Percentiles rank a stretch among this genome's conserved stretches.
These are phyloP conservation scores for Lethocerus indicus DNA, from an alignment of 1,140 invertebrate genomes.

Conservation along the genomic window DNA sequence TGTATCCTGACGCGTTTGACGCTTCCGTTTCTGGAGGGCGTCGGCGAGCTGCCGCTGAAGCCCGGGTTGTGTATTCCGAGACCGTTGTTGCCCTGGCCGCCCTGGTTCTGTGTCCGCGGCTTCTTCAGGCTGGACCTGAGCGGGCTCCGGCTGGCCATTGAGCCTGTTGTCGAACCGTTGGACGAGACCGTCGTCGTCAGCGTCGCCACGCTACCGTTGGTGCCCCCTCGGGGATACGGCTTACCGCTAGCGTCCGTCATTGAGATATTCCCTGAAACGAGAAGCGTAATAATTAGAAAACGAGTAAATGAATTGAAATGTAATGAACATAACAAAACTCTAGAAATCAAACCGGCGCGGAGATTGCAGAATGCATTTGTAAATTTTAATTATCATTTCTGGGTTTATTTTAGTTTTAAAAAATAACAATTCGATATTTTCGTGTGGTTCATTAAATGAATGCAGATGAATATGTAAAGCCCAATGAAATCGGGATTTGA, in stretches of 20 bases:
- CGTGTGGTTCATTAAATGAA: no score
- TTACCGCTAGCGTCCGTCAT: conserved; percentile 69
- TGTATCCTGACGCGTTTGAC: conserved; percentile 78
- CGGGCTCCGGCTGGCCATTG: conserved; percentile 42
- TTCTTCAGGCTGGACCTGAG: conserved; percentile 68
- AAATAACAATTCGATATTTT: no score
- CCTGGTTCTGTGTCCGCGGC: no score
- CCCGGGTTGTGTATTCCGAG: conserved; percentile 75
- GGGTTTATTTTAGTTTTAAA: no score
- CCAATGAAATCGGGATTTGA: no score
- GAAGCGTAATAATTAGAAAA: neutral
- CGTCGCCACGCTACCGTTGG: conserved; percentile 57
- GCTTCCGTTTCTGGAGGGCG: conserved; percentile 59
- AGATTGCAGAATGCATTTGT: no score
- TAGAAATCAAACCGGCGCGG: no score
- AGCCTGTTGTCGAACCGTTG: conserved; percentile 37
- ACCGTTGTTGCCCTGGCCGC: conserved; percentile 24
- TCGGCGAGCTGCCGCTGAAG: conserved; percentile 60
- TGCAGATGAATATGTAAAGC: no score
- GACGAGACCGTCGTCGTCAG: conserved; percentile 48
- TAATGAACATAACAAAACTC: no score
- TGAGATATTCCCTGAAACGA: conserved; percentile 28
- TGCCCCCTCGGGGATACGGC: conserved; percentile 39
- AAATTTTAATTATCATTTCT: no score
- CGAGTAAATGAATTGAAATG: no score